Evolutionary conservation across 1,140 invertebrate species (phyloP).

Genomic region (Drosophila sp.): DNA sequence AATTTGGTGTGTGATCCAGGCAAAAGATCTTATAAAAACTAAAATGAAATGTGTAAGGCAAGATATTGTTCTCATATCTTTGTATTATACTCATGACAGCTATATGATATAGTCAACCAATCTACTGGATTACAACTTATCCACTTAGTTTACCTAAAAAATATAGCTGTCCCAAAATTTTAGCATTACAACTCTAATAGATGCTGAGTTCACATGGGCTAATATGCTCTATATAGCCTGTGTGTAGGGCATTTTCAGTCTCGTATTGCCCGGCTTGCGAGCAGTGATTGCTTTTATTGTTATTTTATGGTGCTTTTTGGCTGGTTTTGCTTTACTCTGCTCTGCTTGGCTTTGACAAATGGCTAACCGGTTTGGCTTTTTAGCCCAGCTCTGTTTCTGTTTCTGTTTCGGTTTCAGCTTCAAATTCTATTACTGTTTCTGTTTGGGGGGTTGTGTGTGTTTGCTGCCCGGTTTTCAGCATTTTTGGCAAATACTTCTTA

Average conservation of each 20-base stretch:
- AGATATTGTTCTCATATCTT: no score
- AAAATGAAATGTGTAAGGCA: no score
- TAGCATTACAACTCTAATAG: neutral
- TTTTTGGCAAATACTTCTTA: constrained; percentile 53
- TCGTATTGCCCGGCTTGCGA: neutral
- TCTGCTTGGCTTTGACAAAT: constrained; percentile 74
- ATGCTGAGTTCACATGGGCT: neutral
- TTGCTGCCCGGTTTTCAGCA: constrained; percentile 24
- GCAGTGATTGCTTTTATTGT: constrained; percentile 49
- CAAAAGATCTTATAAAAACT: no score
- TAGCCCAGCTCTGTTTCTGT: constrained; percentile 60
- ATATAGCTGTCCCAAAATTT: neutral
- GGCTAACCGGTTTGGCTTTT: constrained; percentile 72
- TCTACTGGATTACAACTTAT: neutral
- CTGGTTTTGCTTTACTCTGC: constrained; percentile 26
- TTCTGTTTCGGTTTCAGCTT: constrained; percentile 29
- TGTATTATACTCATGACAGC: no score
- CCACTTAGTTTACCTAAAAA: neutral
- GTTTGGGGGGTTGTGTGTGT: neutral
- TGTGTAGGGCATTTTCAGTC: constrained; percentile 20
- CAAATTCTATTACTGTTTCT: constrained; percentile 12
- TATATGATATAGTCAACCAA: neutral
- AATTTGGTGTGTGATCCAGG: no score
- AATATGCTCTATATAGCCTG: neutral
- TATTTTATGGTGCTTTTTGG: constrained; percentile 70